These are phyloP conservation scores for Butorides virescens DNA, from an alignment of 2,113 vertebrate genomes.

Conservation along the genomic window DNA sequence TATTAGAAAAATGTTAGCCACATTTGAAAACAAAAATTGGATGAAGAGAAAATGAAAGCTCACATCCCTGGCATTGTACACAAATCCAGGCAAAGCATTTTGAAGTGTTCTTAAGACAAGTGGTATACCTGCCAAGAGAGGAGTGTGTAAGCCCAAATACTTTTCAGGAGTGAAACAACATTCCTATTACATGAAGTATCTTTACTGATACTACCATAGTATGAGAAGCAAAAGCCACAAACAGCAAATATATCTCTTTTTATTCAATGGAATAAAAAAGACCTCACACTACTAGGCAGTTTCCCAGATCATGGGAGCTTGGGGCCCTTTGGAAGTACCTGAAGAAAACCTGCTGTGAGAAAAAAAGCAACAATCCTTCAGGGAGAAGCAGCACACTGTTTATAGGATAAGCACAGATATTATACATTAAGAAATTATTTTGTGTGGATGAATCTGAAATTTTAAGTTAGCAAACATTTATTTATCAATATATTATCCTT, in stretches of 20 bases:
- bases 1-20: slow-evolving; percentile 1
- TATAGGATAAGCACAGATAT: neutral
- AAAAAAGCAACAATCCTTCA: neutral
- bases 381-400: neutral
- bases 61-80: neutral
- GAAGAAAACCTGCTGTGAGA: neutral
- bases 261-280: neutral
- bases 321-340: neutral
- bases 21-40: neutral
- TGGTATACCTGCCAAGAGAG: neutral
- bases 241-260: neutral
- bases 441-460: neutral
- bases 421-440: neutral
- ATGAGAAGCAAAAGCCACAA: neutral
- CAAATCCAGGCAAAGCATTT: neutral
- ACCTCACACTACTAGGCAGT: neutral
- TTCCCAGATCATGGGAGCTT: neutral
- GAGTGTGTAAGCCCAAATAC: neutral
- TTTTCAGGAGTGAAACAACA: neutral
- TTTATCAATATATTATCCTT: neutral
- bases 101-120: neutral
- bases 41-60: neutral
- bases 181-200: neutral
- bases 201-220: neutral
- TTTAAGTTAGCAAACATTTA: neutral